Evolutionary conservation across 2,797 vertebrate genomes (phyloP), one percentile per base, ranked within the genome.

Genomic region (Alauda arvensis): DNA sequence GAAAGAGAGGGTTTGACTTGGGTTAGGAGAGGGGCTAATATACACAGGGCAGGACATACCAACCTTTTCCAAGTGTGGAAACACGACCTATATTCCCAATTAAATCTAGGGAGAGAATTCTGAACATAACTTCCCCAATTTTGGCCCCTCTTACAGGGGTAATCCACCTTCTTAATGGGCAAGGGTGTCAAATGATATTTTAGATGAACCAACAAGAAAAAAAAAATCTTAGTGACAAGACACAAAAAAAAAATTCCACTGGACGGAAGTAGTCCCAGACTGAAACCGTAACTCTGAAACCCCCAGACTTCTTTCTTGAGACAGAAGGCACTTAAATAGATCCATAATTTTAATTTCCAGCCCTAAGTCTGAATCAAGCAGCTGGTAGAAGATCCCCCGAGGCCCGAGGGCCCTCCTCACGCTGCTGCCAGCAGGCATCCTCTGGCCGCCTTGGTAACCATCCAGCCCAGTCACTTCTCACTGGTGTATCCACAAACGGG

Each of bases 51-150:
- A 99, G 98, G 98, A 98, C 98, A 99, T 99, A 99, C 99, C 99
- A 99, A 99, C 99, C 99, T 99, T 99, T 99, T 99, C 97, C 98
- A 98, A 98, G 98, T 99, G 99, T 98, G 98, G 99, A 98, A 99
- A 99, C 98, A 98, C 98, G 98, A 99, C 98, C 98, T 99, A 99
- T 98, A 98, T 98, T 99, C 98, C 99, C 99, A 98, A 99, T 99
- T 99, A 99, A 99, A 99, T 98, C 98, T 99, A 99, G 98, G 99
- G 98, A 99, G 99, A 99, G 98, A 99, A 98, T 98, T 99, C 98
- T 99, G 99, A 99, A 98, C 97, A 99, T 98, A 98, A 98, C 96
- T 98, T 97, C 97, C 97, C 97, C 97, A 97, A 98, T 97, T 97
- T 97, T 96, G 97, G 97, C 97, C 97, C 97, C 97, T 97, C 96